Conservation (phyloP, 2,888 invertebrate species). For the Pteria penguin region DNA sequence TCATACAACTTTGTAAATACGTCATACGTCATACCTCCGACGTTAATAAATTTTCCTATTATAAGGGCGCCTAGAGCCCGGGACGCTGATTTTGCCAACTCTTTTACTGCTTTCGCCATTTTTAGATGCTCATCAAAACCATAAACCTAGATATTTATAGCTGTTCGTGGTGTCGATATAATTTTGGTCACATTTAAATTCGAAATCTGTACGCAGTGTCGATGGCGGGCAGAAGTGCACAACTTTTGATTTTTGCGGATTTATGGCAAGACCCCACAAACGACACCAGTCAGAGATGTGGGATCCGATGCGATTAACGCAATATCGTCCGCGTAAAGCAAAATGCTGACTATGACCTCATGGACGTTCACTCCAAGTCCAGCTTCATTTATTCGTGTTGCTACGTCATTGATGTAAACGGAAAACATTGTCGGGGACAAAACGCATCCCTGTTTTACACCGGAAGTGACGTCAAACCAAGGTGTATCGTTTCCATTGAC, state of each 20-base stretch:
- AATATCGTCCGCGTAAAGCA: neutral
- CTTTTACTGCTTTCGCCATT: no score
- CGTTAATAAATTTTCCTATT: constrained; percentile 5
- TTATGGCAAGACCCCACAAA: constrained; percentile 21
- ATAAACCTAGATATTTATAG: constrained; percentile 33
- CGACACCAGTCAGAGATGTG: constrained; percentile 15
- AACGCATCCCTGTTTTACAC: no score
- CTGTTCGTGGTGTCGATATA: constrained; percentile 2
- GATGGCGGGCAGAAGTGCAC: no score
- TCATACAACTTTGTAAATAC: constrained; percentile 20
- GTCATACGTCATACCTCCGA: constrained; percentile 24
- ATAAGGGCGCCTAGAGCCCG: constrained; percentile 28
- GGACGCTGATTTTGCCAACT: no score
- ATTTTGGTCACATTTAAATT: neutral
- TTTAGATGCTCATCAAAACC: constrained; percentile 33
- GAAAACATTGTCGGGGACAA: no score
- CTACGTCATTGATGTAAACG: no score
- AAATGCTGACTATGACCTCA: neutral
- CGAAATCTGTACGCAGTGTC: neutral
- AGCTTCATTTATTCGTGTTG: no score
- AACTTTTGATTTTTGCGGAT: constrained; percentile 23
- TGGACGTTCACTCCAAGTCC: neutral
- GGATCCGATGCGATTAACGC: neutral
- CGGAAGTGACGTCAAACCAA: neutral
- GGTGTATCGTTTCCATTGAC: neutral